These are phyloP conservation scores for Cepaea hortensis DNA, from an alignment of 2,888 invertebrate genomes.

Conservation along the genomic window DNA sequence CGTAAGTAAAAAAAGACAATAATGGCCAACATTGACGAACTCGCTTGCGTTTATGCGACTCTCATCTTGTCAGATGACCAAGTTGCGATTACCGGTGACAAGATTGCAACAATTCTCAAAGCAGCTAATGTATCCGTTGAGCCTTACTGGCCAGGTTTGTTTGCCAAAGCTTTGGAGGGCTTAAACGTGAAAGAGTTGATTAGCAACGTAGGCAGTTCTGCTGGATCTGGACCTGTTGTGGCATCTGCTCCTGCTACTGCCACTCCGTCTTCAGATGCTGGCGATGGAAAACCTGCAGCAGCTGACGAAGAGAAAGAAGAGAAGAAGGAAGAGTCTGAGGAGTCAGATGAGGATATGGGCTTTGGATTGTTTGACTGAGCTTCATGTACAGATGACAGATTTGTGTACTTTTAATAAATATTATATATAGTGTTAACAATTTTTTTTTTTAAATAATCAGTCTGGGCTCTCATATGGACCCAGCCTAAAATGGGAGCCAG, in stretches of 20 bases:
- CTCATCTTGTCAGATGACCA: conserved; percentile 97
- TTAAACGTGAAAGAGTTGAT: too few species aligned
- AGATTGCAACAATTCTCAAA: conserved; percentile 96
- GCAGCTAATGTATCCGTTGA: conserved; percentile 97
- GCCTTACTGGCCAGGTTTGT: conserved; percentile 78
- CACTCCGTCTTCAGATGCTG: conserved; percentile 44
- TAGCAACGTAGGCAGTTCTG: conserved; percentile 95
- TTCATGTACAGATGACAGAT: background rate
- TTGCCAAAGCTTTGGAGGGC: too few species aligned
- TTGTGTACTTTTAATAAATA: too few species aligned
- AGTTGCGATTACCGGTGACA: conserved; percentile 97
- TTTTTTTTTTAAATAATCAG: too few species aligned
- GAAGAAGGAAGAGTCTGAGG: too few species aligned
- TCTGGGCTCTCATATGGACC: too few species aligned
- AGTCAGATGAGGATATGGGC: conserved; percentile 69
- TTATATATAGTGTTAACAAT: too few species aligned
- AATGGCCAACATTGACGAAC: conserved; percentile 88
- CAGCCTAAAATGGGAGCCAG: too few species aligned
- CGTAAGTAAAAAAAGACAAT: conserved; percentile 82
- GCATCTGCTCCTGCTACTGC: conserved; percentile 69
- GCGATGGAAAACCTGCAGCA: background rate
- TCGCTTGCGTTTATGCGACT: conserved; percentile 87
- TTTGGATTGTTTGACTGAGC: conserved; percentile 68
- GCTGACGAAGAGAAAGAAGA: conserved; percentile 58
- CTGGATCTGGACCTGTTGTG: conserved; percentile 87